Base-by-base conservation (phyloP, 2,888 invertebrate genomes). In the Clanis bilineata region DNA sequence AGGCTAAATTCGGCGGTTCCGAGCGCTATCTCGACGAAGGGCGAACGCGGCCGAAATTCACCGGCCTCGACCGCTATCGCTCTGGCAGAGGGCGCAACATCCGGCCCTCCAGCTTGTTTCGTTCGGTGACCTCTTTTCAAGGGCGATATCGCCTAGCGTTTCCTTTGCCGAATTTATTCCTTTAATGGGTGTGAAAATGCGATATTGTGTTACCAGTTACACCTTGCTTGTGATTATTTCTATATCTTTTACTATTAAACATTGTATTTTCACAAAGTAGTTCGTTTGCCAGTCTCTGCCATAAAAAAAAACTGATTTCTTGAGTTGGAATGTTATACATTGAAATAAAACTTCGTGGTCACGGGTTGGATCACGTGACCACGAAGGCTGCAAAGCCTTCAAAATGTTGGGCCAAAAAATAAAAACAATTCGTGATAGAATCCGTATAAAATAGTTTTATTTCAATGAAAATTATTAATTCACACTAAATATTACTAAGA, bases 1-100 rank as follows among this genome's bases (percentile, higher is more conserved):
- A 56, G 56, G 59, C 56, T 55, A 68, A 70, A 72, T 72, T 66
- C 60, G 58, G 36, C 58, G 41, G 54, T 6, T 28, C 62, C 65
- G 68, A 71, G 64, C 71, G 75, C 75, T 81, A 81, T 81, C 81
- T 81, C 77, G 72, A 77, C 71, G 70, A 12, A 7, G 36, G 61
- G 61, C 60, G 64, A 63, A 66, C 55, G 59, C 58, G 57, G 58
- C 58, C 56, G 55, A 68, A 70, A 72, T 72, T 66, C 60, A 58
- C 43, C 54, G 41, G 51, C 2, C 39, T 62, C 65, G 68, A 71
- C 64, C 71, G 74, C 76, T 82, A 81, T 81, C 82, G 80, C 77
- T 73, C 76, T 71, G 69, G 65, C 69, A 69, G 65, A 62, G 71
- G 67, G 68, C 66, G 66, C 65, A 71, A 68, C 74, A 73, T 80